phyloP scores from a whole-genome alignment of 2,797 vertebrate species.

The Sebastes minor region DNA sequence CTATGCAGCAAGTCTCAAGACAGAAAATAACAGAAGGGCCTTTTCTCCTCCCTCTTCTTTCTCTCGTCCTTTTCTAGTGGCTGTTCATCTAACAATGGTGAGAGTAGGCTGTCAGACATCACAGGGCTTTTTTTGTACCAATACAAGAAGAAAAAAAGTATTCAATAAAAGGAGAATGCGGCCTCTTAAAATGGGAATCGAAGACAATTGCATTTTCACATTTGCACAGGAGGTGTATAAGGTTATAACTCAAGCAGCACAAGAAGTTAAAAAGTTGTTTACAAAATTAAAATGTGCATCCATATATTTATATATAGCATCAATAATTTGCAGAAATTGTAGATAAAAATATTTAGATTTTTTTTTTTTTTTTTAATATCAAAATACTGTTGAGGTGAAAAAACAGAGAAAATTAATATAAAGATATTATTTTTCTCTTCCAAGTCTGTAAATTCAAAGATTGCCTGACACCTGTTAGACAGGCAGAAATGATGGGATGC shows the following conservation, averaged over 20 bases:
- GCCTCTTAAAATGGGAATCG: slow-evolving; percentile 66
- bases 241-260: slow-evolving; percentile 32
- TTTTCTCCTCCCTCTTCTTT: slow-evolving; percentile 81
- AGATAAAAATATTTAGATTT: neutral
- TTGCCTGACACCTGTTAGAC: slow-evolving; percentile 73
- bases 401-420: neutral
- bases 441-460: slow-evolving; percentile 5
- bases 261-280: slow-evolving; percentile 47
- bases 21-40: slow-evolving; percentile 91
- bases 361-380: neutral
- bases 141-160: slow-evolving; percentile 65
- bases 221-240: slow-evolving; percentile 28
- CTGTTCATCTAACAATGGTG: slow-evolving; percentile 84
- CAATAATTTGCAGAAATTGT: neutral
- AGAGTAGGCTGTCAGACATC: slow-evolving; percentile 87
- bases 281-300: slow-evolving; percentile 22
- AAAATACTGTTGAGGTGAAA: neutral
- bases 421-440: neutral
- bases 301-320: neutral
- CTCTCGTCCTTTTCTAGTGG: slow-evolving; percentile 76
- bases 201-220: slow-evolving; percentile 70
- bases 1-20: slow-evolving; percentile 92
- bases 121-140: slow-evolving; percentile 81
- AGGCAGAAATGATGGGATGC: slow-evolving; percentile 69
- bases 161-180: slow-evolving; percentile 75